Evolutionary conservation across 2,113 vertebrate genomes (phyloP).

Genomic region (Oxyruncus cristatus): DNA sequence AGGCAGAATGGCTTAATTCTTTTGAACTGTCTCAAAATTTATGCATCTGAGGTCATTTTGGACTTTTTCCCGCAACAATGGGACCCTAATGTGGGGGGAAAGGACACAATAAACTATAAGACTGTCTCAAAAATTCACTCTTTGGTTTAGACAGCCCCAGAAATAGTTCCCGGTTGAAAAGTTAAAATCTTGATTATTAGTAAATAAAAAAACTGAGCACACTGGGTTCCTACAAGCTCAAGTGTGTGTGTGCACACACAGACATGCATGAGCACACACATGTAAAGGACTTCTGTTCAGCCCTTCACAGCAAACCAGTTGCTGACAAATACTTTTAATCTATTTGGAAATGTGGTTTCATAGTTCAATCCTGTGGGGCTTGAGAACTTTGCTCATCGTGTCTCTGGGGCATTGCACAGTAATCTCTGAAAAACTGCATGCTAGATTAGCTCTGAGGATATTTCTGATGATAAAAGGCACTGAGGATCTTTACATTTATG

Average conservation of each 20-base stretch:
- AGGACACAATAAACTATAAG: constrained; percentile 11
- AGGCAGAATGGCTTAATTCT: constrained; percentile 44
- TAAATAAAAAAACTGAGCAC: background rate
- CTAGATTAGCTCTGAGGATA: background rate
- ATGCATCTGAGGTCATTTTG: constrained; percentile 59
- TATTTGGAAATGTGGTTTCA: constrained; percentile 13
- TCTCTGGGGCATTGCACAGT: background rate
- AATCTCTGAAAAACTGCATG: background rate
- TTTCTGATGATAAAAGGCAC: background rate
- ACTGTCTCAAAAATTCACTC: constrained; percentile 15
- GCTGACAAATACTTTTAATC: background rate
- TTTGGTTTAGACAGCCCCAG: background rate
- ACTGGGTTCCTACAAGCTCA: background rate
- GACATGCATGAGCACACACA: background rate
- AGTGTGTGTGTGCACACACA: background rate
- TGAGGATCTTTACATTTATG: accelerated
- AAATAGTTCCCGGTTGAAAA: background rate
- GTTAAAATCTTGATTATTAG: background rate
- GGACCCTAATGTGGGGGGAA: constrained; percentile 7
- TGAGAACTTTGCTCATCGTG: background rate
- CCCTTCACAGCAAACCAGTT: background rate
- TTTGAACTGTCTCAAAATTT: constrained; percentile 62
- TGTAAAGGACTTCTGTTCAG: background rate
- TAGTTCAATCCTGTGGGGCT: background rate
- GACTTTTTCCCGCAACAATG: constrained; percentile 57